A percentile compares a stretch with the other conserved stretches of the same genome.
Conservation (phyloP, 2,888 invertebrate genomes). For the Oxytorus armatus region DNA sequence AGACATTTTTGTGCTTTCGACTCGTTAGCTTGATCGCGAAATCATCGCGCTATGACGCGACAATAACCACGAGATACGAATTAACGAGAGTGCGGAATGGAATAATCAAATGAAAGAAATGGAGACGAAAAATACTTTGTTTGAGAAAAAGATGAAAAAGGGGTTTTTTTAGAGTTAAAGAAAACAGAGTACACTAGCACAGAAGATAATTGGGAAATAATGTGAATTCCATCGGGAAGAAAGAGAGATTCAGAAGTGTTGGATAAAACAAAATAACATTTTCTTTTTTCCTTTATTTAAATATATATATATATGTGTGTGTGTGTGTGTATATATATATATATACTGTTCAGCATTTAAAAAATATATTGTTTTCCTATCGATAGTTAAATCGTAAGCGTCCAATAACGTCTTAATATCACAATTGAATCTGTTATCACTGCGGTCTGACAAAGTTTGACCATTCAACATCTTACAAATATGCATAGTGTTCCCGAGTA, state of each 20-base stretch:
- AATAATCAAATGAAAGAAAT: too few species aligned
- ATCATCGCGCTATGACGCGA: too few species aligned
- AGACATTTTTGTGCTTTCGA: too few species aligned
- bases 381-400: conserved; percentile 58
- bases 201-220: conserved; percentile 60
- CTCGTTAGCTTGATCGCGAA: too few species aligned
- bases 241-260: conserved; percentile 70
- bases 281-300: conserved; percentile 70
- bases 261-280: conserved; percentile 69
- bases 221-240: conserved; percentile 70
- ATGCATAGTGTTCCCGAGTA: conserved; percentile 19
- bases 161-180: conserved; percentile 14
- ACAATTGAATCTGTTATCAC: conserved; percentile 67
- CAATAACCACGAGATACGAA: too few species aligned
- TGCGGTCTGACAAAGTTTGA: conserved; percentile 51
- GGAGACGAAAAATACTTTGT: too few species aligned
- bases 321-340: conserved; percentile 54
- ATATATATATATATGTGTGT: conserved; percentile 59
- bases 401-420: conserved; percentile 71
- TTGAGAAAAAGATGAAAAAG: conserved; percentile 11
- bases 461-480: conserved; percentile 52
- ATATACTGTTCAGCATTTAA: conserved; percentile 73
- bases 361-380: conserved; percentile 70
- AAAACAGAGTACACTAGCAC: conserved; percentile 38
- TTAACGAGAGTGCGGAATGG: too few species aligned